Conservation (phyloP, 2,888 invertebrate genomes). For the Elmis aenea region DNA sequence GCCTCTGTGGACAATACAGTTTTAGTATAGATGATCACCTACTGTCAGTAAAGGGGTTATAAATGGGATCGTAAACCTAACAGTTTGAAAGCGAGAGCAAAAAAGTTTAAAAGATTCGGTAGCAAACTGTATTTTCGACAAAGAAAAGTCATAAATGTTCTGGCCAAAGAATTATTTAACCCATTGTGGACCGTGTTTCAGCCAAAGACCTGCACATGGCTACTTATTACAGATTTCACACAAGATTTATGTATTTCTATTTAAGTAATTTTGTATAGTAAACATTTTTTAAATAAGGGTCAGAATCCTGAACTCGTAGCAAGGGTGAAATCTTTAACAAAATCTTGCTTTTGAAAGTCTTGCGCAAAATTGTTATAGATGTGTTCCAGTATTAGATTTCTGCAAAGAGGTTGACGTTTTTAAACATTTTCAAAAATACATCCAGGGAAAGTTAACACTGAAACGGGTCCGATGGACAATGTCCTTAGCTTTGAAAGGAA, state of each 20-base stretch:
- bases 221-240: constrained; percentile 27
- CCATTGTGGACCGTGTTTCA: constrained; percentile 28
- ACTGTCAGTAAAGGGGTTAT: constrained; percentile 29
- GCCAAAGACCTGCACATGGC: constrained; percentile 26
- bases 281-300: constrained; percentile 8
- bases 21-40: constrained; percentile 20
- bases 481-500: too few species aligned
- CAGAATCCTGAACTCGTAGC: neutral
- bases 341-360: too few species aligned
- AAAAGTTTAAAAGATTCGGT: constrained; percentile 23
- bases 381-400: too few species aligned
- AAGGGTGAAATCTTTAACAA: constrained; percentile 12
- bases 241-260: constrained; percentile 23
- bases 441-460: too few species aligned
- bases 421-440: too few species aligned
- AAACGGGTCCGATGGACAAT: too few species aligned
- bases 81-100: constrained; percentile 22
- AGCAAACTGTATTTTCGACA: constrained; percentile 28
- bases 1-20: constrained; percentile 8
- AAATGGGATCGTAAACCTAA: constrained; percentile 23
- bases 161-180: constrained; percentile 37
- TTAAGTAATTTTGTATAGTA: constrained; percentile 7
- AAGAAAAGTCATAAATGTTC: constrained; percentile 33
- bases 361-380: constrained; percentile 18
- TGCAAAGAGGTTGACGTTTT: too few species aligned